Evolutionary conservation across 2,113 vertebrate genomes (phyloP).

Genomic region (Vanacampus margaritifer): DNA sequence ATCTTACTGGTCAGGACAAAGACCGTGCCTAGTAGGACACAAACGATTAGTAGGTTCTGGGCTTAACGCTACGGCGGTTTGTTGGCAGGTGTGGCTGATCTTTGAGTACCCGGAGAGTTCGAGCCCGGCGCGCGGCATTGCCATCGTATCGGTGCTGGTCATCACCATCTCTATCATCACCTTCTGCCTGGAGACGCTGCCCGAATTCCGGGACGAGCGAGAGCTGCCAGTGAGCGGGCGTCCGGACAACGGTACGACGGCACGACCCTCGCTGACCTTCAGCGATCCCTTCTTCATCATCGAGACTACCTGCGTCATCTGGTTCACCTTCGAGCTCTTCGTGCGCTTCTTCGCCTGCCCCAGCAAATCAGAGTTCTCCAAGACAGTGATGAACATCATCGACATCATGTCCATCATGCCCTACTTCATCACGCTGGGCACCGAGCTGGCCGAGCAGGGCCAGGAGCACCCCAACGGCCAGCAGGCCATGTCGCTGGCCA

Average conservation of each 20-base stretch:
- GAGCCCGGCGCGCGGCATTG: conserved; percentile 85
- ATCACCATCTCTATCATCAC: conserved; percentile 97
- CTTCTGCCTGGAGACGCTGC: conserved; percentile 94
- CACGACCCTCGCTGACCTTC: conserved; percentile 77
- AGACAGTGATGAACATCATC: conserved; percentile 96
- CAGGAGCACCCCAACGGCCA: conserved; percentile 81
- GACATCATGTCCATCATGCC: conserved; percentile 95
- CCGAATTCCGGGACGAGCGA: conserved; percentile 89
- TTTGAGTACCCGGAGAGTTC: conserved; percentile 97
- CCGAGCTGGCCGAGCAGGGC: conserved; percentile 85
- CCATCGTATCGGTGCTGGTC: conserved; percentile 92
- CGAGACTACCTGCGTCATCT: conserved; percentile 94
- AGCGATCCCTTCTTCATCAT: conserved; percentile 93
- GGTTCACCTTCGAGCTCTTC: conserved; percentile 96
- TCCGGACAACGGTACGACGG: conserved; percentile 65
- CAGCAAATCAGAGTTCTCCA: conserved; percentile 90
- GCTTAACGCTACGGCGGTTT: background rate
- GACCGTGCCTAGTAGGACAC: no score
- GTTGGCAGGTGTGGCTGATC: conserved; percentile 84
- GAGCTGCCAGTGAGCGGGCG: conserved; percentile 74
- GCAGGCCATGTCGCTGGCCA: conserved; percentile 95
- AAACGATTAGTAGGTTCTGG: no score
- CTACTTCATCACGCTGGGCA: conserved; percentile 95
- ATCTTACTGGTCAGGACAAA: no score
- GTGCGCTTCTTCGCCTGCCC: conserved; percentile 94